Evolutionary conservation across 2,113 vertebrate species (phyloP).

Genomic region (Clarias gariepinus): DNA sequence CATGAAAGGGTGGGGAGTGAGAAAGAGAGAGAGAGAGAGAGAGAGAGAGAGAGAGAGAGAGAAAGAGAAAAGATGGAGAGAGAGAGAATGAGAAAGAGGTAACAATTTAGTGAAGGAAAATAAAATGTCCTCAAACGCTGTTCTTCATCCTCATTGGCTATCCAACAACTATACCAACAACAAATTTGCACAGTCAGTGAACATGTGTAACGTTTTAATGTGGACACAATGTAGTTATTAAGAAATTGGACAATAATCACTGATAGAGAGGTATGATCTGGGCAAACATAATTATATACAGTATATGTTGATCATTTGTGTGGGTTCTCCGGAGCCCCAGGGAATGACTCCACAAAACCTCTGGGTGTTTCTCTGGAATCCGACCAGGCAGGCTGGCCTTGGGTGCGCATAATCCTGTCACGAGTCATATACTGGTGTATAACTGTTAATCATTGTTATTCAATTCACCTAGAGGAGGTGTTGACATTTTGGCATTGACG

Average conservation of each 20-base stretch:
- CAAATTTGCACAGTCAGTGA: conserved; percentile 31
- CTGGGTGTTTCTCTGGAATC: too few species aligned
- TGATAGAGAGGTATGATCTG: background rate
- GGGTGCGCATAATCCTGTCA: too few species aligned
- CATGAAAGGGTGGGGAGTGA: conserved; percentile 25
- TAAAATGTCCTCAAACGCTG: conserved; percentile 41
- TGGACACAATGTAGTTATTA: background rate
- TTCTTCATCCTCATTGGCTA: conserved; percentile 44
- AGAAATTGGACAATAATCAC: background rate
- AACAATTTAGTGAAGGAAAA: conserved; percentile 51
- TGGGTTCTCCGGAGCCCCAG: too few species aligned
- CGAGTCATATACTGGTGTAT: too few species aligned
- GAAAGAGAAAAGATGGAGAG: conserved; percentile 38
- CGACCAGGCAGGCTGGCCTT: too few species aligned
- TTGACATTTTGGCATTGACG: too few species aligned
- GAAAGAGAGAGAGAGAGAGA: background rate
- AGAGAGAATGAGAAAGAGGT: conserved; percentile 53
- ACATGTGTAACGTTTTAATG: conserved; percentile 8
- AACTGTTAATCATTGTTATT: too few species aligned
- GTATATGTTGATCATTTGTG: too few species aligned
- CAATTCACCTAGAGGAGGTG: too few species aligned
- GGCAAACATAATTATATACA: too few species aligned
- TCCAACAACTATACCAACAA: conserved; percentile 37
- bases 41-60: background rate
- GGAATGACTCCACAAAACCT: too few species aligned